Conservation (phyloP, 1,140 invertebrate genomes). For the Drosophila kohkoa region DNA sequence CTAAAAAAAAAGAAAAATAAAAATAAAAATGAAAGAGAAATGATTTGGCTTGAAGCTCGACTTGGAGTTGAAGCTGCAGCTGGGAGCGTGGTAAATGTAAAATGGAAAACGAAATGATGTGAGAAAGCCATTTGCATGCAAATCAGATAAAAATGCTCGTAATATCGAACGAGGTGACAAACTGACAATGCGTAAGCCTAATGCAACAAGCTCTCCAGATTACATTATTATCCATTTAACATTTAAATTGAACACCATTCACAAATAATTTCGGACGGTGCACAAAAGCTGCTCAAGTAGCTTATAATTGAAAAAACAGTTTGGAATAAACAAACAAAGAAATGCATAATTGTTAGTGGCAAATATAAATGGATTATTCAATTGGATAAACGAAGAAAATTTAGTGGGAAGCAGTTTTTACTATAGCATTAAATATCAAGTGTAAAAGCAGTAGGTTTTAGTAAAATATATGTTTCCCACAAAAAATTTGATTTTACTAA, state of each 20-base stretch:
- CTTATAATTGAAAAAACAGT: background rate
- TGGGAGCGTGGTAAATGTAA: background rate
- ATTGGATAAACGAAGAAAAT: too few relatives aligned
- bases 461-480: too few relatives aligned
- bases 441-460: too few relatives aligned
- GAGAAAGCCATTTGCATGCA: conserved; percentile 60
- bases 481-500: too few relatives aligned
- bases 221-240: background rate
- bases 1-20: background rate
- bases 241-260: conserved; percentile 20
- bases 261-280: background rate
- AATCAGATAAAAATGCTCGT: conserved; percentile 26
- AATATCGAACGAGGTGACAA: conserved; percentile 29
- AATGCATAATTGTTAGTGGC: background rate
- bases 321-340: background rate
- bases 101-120: conserved; percentile 29
- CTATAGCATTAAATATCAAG: too few relatives aligned
- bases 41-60: conserved; percentile 21
- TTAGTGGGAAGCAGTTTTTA: too few relatives aligned
- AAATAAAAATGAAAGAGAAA: conserved; percentile 64
- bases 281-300: background rate
- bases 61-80: background rate
- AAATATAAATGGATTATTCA: too few relatives aligned
- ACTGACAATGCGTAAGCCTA: conserved; percentile 17
- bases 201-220: conserved; percentile 14